Percentiles rank a stretch among this genome's conserved stretches.
These are phyloP conservation scores for Gibbula magus DNA, from an alignment of 2,888 invertebrate genomes.

Conservation along the genomic window DNA sequence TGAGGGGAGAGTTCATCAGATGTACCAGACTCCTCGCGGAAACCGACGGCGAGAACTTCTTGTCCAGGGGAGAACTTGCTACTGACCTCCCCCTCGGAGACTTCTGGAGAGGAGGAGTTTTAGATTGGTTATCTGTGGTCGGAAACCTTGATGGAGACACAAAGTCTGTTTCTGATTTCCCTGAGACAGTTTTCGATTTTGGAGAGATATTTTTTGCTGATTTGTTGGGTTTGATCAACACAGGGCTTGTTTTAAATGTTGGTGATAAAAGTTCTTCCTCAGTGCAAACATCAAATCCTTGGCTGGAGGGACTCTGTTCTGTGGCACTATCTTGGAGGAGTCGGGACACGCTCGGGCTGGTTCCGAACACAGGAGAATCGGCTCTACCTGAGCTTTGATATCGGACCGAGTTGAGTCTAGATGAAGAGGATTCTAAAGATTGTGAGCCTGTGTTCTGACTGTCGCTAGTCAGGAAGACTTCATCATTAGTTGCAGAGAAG, in stretches of 20 bases:
- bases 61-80: constrained; percentile 37
- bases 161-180: neutral
- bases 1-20: constrained; percentile 62
- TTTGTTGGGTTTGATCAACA: neutral
- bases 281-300: constrained; percentile 50
- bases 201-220: constrained; percentile 8
- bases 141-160: neutral
- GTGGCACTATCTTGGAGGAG: neutral
- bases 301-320: constrained; percentile 37
- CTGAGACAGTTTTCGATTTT: neutral
- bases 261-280: neutral
- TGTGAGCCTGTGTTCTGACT: too few relatives aligned
- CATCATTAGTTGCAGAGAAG: constrained; percentile 51
- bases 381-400: neutral
- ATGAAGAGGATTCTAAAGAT: neutral
- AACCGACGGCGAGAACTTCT: constrained; percentile 60
- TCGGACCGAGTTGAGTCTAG: neutral
- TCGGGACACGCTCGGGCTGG: constrained; percentile 2
- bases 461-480: constrained; percentile 48
- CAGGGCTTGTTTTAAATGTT: constrained; percentile 28
- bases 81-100: neutral
- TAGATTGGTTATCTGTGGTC: neutral
- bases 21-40: constrained; percentile 61
- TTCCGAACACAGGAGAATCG: constrained; percentile 41
- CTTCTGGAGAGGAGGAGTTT: neutral